A percentile compares a stretch with the other conserved stretches of the same genome.
Evolutionary conservation across 2,113 vertebrate species (phyloP).

Genomic region (Jaculus jaculus): DNA sequence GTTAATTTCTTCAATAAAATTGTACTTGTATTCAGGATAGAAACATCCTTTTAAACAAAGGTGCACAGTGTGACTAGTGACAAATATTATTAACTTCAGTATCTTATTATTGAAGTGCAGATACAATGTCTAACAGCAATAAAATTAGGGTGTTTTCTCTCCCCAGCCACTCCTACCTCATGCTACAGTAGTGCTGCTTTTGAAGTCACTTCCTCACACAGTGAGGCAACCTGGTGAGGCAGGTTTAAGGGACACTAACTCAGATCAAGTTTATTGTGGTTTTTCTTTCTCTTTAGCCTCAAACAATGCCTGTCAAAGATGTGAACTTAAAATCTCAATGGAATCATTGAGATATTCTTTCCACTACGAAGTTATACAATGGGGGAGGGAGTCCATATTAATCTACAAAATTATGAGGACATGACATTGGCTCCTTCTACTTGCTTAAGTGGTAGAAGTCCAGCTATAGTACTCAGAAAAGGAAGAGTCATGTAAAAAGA

Average conservation of each 20-base stretch:
- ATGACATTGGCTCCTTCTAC: neutral
- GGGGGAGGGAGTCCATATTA: neutral
- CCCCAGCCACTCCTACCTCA: neutral
- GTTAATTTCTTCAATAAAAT: constrained; percentile 9
- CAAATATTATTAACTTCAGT: neutral
- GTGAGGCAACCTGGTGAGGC: neutral
- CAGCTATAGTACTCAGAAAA: neutral
- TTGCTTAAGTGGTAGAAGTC: neutral
- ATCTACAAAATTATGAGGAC: neutral
- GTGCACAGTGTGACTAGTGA: neutral
- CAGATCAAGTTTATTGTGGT: neutral
- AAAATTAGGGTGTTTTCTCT: neutral
- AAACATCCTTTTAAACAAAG: neutral
- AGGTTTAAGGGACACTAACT: neutral
- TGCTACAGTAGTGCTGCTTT: neutral
- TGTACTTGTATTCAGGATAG: neutral
- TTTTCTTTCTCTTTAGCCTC: neutral
- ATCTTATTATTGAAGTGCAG: neutral
- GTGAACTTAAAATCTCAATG: neutral
- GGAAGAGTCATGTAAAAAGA: neutral
- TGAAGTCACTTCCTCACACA: neutral
- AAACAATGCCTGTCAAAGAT: neutral
- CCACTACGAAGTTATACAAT: constrained; percentile 1
- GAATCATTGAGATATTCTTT: neutral
- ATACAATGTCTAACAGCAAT: neutral